Base-by-base conservation (phyloP, 2,888 invertebrate species). In the Tetragonisca angustula region DNA sequence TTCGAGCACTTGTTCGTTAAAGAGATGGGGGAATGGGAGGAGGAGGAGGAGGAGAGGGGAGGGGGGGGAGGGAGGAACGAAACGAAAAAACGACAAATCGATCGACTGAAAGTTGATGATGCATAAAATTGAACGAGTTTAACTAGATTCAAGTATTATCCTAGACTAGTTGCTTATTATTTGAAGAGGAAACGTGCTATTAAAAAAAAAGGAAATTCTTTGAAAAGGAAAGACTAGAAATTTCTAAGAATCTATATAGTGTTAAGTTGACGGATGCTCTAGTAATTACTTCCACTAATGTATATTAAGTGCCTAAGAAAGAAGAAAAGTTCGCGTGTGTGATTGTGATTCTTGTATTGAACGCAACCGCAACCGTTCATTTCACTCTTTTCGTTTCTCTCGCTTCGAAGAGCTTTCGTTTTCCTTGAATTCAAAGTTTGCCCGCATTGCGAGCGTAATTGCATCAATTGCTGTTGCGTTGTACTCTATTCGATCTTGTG, bases 141-240 rank as follows among this genome's bases (percentile, higher is more conserved):
- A 82, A 81, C 89, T 87, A 84, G 79, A 67, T 79, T 79, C 78
- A 81, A 70, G 68, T 77, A 84, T 83, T 74, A 83, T 83, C 88
- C 87, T 89, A 88, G 70, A 80, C 87, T 87, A 86, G 61, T 83
- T 82, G 80, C 75, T 88, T 89, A 80, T 76, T 62, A 77, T 80
- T 78, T 70, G 77, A 82, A 85, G 78, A 88, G 82, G 83, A 86
- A 85, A 88, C 89, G 89, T 89, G 89, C 89, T 82, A 75, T 87
- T 87, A 83, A 83, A 80, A 27, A 80, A 27, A 85, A 81, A 87
- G 65, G 77, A 76, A 79, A 78, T 82, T 61, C 77, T 52, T 74
- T 78, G 59, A 21, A 76, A 73, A 82, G 86, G 82, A 78, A 71
- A 71, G 59, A 84, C 89, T 89, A 88, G 80, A 32, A 77, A 71